These are phyloP conservation scores for Sorex fumeus DNA, from an alignment of 2,113 vertebrate genomes.

Conservation along the genomic window DNA sequence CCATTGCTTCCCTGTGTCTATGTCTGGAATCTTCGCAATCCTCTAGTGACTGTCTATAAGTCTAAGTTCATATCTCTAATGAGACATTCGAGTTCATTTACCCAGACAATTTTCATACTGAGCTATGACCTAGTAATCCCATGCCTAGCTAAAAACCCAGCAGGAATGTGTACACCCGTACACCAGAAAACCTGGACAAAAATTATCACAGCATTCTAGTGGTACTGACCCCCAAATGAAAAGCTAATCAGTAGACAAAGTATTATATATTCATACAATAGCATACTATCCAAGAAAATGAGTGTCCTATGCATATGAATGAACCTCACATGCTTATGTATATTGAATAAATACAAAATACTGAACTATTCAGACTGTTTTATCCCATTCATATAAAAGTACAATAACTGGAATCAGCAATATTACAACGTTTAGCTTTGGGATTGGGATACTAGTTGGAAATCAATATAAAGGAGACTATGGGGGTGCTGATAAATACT, in stretches of 20 bases:
- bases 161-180: background rate
- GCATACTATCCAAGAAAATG: background rate
- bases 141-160: background rate
- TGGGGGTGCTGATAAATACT: no score
- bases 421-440: background rate
- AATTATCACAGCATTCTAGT: background rate
- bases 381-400: no score
- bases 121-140: background rate
- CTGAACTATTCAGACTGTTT: no score
- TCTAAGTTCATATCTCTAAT: background rate
- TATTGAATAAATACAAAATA: no score
- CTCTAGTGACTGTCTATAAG: background rate
- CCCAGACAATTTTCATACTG: background rate
- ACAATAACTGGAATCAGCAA: no score
- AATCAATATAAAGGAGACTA: background rate
- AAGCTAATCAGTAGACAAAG: background rate
- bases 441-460: background rate
- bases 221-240: background rate
- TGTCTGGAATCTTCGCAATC: background rate
- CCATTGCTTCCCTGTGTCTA: background rate
- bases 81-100: background rate
- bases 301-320: no score
- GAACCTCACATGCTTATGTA: no score
- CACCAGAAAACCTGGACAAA: background rate
- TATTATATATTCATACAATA: background rate